Conservation (phyloP, 2,113 vertebrate genomes). For the Limanda limanda region DNA sequence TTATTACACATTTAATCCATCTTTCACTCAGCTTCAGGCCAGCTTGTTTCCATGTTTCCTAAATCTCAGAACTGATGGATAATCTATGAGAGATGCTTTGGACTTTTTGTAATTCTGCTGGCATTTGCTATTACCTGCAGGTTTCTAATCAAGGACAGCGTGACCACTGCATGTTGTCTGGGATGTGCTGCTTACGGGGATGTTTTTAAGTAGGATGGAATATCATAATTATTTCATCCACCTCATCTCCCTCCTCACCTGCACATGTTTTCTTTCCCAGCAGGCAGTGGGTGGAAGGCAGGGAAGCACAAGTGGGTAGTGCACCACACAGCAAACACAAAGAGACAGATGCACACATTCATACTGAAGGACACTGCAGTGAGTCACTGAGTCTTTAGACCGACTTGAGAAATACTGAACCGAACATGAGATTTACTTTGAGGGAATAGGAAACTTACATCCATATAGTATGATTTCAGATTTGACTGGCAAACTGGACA, state of each 20-base stretch:
- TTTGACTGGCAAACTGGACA: too few relatives aligned
- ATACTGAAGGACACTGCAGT: conserved; percentile 3
- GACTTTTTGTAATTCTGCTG: conserved; percentile 11
- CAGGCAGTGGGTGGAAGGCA: background rate
- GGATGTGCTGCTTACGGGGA: conserved; percentile 1
- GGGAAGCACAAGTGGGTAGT: conserved; percentile 4
- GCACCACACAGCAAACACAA: conserved; percentile 11
- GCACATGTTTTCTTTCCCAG: conserved; percentile 19
- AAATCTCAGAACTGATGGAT: conserved; percentile 32
- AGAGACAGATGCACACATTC: conserved; percentile 29
- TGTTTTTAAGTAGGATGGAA: conserved; percentile 29
- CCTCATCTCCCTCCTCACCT: conserved; percentile 9
- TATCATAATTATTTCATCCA: conserved; percentile 54
- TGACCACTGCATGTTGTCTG: background rate
- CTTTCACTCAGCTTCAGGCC: conserved; percentile 12
- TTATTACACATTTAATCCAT: conserved; percentile 26
- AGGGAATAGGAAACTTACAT: background rate
- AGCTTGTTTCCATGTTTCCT: background rate
- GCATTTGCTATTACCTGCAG: conserved; percentile 22
- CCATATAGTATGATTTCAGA: too few relatives aligned
- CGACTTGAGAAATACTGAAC: too few relatives aligned
- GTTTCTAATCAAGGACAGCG: conserved; percentile 28
- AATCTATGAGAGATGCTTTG: conserved; percentile 28
- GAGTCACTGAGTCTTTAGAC: conserved; percentile 3
- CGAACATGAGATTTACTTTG: background rate